Conservation (phyloP, 2,797 vertebrate species). For the Pitangus sulphuratus region DNA sequence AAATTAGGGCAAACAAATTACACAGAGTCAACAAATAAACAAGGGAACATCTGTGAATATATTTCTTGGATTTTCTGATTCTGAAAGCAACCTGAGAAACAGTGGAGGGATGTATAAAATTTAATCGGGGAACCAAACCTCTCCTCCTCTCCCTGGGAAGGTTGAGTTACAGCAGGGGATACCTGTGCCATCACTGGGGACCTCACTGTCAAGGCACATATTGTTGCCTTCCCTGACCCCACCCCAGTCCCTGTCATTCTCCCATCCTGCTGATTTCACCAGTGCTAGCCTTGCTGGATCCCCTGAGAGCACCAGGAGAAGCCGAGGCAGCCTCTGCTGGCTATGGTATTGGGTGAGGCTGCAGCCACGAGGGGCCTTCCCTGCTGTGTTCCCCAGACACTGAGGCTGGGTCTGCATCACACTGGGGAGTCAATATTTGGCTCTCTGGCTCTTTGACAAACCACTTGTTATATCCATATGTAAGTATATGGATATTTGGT, state of each 20-base stretch:
- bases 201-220: neutral
- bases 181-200: neutral
- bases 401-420: neutral
- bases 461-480: neutral
- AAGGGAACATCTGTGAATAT: conserved; percentile 92
- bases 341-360: neutral
- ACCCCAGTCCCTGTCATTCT: neutral
- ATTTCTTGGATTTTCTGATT: conserved; percentile 89
- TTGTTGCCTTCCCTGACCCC: fast-evolving
- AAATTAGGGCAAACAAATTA: conserved; percentile 99
- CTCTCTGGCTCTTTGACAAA: neutral
- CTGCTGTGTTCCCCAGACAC: neutral
- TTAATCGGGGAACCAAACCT: conserved; percentile 50
- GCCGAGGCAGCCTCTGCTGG: neutral
- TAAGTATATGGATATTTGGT: neutral
- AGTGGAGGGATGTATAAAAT: conserved; percentile 72
- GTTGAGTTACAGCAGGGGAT: neutral
- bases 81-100: conserved; percentile 80
- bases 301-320: fast-evolving
- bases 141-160: neutral
- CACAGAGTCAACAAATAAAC: conserved; percentile 99
- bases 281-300: neutral
- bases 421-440: neutral
- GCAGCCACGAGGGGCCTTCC: neutral
- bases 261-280: neutral